A percentile compares a stretch with the other conserved stretches of the same genome.
These are phyloP conservation scores for Vireo altiloquus DNA, from an alignment of 2,113 vertebrate genomes.

Conservation along the genomic window DNA sequence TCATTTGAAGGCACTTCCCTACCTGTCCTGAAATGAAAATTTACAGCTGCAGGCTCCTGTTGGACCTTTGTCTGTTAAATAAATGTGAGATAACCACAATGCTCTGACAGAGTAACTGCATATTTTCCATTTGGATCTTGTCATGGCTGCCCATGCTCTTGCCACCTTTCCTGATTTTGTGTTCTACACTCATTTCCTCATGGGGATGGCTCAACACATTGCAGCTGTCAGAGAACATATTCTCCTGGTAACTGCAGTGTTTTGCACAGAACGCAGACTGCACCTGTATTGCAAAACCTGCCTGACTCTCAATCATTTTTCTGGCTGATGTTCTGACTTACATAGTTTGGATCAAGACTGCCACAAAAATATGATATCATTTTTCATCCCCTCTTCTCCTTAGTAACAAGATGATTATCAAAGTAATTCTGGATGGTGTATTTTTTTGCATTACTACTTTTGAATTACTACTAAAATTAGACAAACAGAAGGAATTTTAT, in stretches of 20 bases:
- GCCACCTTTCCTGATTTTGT: not conserved
- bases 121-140: not conserved
- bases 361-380: not conserved
- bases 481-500: not conserved
- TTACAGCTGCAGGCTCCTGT: not conserved
- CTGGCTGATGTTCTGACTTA: not conserved
- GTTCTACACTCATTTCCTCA: not conserved
- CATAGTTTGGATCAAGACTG: not conserved
- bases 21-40: conserved; percentile 2
- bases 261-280: not conserved
- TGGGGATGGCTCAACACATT: not conserved
- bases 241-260: not conserved
- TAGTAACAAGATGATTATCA: not conserved
- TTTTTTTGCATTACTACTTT: not conserved
- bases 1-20: not conserved
- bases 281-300: not conserved
- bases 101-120: not conserved
- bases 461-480: conserved; percentile 2
- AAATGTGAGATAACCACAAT: not conserved
- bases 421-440: not conserved
- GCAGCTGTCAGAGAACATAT: not conserved
- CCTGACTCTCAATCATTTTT: not conserved
- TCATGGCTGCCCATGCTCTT: not conserved
- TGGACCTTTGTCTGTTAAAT: not conserved
- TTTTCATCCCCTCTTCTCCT: not conserved